Evolutionary conservation across 2,113 vertebrate species (phyloP).

Genomic region (Zosterops japonicus): DNA sequence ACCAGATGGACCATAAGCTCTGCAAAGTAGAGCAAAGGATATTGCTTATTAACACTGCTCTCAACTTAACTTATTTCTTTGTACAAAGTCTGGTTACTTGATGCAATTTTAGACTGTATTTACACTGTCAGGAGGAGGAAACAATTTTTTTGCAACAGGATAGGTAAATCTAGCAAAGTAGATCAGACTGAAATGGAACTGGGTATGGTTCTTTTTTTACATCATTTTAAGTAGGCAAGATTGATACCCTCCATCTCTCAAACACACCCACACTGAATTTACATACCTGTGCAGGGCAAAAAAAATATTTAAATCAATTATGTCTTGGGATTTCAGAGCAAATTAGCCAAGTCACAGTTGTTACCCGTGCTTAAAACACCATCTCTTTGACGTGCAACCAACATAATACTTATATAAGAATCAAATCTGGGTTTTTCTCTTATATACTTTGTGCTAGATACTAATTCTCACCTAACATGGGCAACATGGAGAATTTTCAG

Average conservation of each 20-base stretch:
- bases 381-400: neutral
- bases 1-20: constrained; percentile 57
- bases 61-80: constrained; percentile 1
- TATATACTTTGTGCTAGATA: neutral
- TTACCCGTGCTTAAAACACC: neutral
- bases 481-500: neutral
- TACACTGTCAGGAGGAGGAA: neutral
- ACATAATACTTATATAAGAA: neutral
- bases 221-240: neutral
- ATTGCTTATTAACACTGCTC: constrained; percentile 39
- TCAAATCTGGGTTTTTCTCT: neutral
- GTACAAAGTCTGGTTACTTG: neutral
- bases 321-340: neutral
- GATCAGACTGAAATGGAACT: neutral
- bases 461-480: neutral
- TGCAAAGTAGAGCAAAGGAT: constrained; percentile 30
- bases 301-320: neutral
- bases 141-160: neutral
- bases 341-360: neutral
- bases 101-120: neutral
- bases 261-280: neutral
- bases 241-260: neutral
- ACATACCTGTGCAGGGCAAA: neutral
- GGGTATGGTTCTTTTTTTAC: neutral
- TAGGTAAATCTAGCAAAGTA: constrained; percentile 1